These are phyloP conservation scores for Poeciliopsis turneri DNA, from an alignment of 2,797 vertebrate genomes.

Conservation along the genomic window DNA sequence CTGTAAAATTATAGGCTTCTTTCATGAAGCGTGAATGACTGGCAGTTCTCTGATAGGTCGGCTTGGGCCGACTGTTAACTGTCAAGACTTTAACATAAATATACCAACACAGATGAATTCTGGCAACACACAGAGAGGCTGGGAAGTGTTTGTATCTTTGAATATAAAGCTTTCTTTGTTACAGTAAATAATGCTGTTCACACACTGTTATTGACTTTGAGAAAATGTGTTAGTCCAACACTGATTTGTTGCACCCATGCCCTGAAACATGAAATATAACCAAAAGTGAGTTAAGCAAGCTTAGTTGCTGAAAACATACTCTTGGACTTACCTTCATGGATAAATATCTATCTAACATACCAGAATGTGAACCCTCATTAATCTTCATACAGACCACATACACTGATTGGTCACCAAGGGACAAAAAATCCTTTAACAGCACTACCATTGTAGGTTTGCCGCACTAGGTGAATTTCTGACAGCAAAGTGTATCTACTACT, in stretches of 20 bases:
- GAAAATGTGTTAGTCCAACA: not conserved
- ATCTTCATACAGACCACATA: not conserved
- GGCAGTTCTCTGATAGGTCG: slow-evolving; percentile 61
- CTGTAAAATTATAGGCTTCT: slow-evolving; percentile 69
- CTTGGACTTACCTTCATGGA: not conserved
- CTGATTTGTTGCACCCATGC: not conserved
- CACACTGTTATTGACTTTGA: not conserved
- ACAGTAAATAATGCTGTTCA: not conserved
- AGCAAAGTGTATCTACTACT: not conserved
- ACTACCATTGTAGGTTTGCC: not conserved
- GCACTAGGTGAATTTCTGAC: not conserved
- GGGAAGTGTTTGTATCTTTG: not conserved
- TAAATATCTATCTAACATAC: not conserved
- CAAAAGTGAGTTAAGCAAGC: not conserved
- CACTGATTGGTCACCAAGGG: not conserved
- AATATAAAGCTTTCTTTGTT: slow-evolving; percentile 12
- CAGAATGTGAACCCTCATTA: not conserved
- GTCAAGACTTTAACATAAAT: slow-evolving; percentile 27
- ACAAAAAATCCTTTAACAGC: not conserved
- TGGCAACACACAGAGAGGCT: not conserved
- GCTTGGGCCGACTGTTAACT: slow-evolving; percentile 41
- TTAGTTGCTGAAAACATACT: not conserved
- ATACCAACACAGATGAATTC: slow-evolving; percentile 1
- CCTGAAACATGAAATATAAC: not conserved
- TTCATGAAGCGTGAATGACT: slow-evolving; percentile 64